Evolutionary conservation across 2,797 vertebrate genomes (phyloP).

Genomic region (Pangasius djambal): DNA sequence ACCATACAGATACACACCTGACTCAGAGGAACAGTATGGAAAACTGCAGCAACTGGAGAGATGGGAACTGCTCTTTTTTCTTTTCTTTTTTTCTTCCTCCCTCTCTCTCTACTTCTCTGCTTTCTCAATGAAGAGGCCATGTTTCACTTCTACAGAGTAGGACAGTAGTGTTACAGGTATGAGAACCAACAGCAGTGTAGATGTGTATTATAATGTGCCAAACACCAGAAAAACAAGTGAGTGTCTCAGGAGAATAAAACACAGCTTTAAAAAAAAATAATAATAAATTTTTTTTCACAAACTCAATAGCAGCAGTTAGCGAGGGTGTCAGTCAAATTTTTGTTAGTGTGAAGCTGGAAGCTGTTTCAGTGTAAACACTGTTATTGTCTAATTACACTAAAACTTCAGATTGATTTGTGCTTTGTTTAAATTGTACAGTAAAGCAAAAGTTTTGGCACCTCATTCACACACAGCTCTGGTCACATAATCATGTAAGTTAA

Average conservation of each 20-base stretch:
- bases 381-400: not conserved
- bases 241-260: conserved; percentile 3
- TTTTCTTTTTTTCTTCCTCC: not conserved
- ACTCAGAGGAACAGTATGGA: conserved; percentile 56
- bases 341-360: not conserved
- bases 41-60: conserved; percentile 54
- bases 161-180: conserved; percentile 12
- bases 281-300: too few species aligned
- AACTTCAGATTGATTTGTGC: not conserved
- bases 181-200: not conserved
- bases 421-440: not conserved
- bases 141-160: not conserved
- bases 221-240: conserved; percentile 6
- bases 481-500: not conserved
- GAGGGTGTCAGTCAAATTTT: not conserved
- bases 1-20: conserved; percentile 56
- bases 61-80: conserved; percentile 29
- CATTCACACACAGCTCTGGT: not conserved
- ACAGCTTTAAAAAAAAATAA: not conserved
- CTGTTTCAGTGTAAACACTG: not conserved
- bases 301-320: not conserved
- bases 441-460: conserved; percentile 9
- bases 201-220: not conserved
- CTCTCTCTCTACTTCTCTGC: conserved; percentile 4
- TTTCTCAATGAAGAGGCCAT: not conserved